Evolutionary conservation across 2,888 invertebrate genomes (phyloP).

Genomic region (Yponomeuta malinellus): DNA sequence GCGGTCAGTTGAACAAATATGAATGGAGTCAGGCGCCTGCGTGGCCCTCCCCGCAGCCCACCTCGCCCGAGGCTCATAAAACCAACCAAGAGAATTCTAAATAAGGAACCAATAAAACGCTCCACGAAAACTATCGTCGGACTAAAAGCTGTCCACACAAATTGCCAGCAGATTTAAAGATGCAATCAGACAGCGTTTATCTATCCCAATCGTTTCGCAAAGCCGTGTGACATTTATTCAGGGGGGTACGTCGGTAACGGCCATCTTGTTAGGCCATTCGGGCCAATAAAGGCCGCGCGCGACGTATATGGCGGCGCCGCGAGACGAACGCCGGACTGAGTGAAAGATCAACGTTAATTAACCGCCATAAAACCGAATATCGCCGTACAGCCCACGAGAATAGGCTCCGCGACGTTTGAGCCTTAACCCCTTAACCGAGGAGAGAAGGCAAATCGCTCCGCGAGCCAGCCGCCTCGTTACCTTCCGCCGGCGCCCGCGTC

Average conservation of each 20-base stretch:
- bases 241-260: conserved; percentile 40
- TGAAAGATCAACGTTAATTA: conserved; percentile 68
- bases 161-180: conserved; percentile 18
- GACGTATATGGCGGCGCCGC: conserved; percentile 46
- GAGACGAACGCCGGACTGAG: conserved; percentile 40
- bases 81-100: conserved; percentile 23
- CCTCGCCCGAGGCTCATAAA: conserved; percentile 35
- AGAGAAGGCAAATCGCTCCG: conserved; percentile 27
- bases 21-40: conserved; percentile 46
- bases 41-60: conserved; percentile 34
- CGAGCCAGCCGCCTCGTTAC: conserved; percentile 40
- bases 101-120: conserved; percentile 23
- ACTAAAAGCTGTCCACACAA: neutral
- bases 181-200: conserved; percentile 17
- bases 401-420: neutral
- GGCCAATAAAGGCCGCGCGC: conserved; percentile 47
- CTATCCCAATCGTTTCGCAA: conserved; percentile 21
- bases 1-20: conserved; percentile 60
- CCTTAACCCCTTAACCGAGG: neutral
- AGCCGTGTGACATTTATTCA: conserved; percentile 45
- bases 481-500: conserved; percentile 47
- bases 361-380: conserved; percentile 69
- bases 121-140: conserved; percentile 4
- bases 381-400: conserved; percentile 24
- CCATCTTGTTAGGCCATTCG: conserved; percentile 44